These are phyloP conservation scores for Lepidocyrtinus sp. DNA, from an alignment of 2,888 invertebrate species.

Conservation along the genomic window DNA sequence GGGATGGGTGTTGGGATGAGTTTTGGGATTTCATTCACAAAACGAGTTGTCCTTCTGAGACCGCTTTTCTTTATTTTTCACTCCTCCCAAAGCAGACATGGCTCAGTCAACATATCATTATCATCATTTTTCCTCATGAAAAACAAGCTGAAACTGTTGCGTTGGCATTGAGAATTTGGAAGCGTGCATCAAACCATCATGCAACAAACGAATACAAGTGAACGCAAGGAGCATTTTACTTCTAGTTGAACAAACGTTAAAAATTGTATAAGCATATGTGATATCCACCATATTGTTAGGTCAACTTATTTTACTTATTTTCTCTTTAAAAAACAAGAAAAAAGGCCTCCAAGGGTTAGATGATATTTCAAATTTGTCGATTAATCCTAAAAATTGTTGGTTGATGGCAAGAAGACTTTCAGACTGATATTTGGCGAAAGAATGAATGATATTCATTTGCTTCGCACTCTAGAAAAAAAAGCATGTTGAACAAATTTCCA, in stretches of 20 bases:
- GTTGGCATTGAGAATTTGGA: neutral
- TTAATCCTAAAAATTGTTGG: too few relatives aligned
- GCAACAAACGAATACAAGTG: too few relatives aligned
- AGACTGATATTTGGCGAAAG: too few relatives aligned
- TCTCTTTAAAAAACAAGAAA: neutral
- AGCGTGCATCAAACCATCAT: neutral
- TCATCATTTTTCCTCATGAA: neutral
- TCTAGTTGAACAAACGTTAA: too few relatives aligned
- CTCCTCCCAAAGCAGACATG: constrained; percentile 29
- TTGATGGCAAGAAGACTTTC: too few relatives aligned
- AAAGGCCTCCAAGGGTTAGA: neutral
- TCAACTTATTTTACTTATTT: too few relatives aligned
- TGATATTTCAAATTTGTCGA: neutral
- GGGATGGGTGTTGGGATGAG: constrained; percentile 40
- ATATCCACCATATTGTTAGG: too few relatives aligned
- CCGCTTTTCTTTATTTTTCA: constrained; percentile 32
- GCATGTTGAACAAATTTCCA: too few relatives aligned
- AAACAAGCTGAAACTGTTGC: neutral
- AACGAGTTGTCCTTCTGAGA: constrained; percentile 64
- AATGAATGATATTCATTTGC: too few relatives aligned
- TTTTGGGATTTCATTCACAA: constrained; percentile 64
- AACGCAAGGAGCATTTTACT: too few relatives aligned
- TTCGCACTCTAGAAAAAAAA: too few relatives aligned
- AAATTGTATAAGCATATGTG: too few relatives aligned
- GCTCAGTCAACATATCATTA: constrained; percentile 39